Evolutionary conservation across 2,797 vertebrate genomes (phyloP).

Genomic region (Poeciliopsis infans): DNA sequence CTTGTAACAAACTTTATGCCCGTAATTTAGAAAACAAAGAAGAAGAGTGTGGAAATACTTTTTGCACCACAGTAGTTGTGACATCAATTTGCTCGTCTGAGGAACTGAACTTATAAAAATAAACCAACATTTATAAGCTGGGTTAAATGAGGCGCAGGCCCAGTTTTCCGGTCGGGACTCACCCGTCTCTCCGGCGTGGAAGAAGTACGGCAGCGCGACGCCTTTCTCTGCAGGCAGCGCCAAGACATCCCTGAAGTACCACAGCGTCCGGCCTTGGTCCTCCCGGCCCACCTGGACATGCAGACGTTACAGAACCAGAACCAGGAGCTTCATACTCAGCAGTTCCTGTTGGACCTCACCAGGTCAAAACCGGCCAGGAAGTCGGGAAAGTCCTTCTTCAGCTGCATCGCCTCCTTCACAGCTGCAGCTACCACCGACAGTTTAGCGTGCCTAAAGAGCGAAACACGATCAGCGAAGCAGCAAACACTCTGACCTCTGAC

Average conservation of each 20-base stretch:
- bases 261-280: slow-evolving; percentile 86
- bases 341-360: slow-evolving; percentile 74
- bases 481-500: neutral
- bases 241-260: slow-evolving; percentile 86
- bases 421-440: slow-evolving; percentile 68
- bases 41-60: neutral
- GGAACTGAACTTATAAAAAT: neutral
- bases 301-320: neutral
- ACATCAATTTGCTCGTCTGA: too few relatives aligned
- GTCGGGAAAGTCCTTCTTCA: slow-evolving; percentile 83
- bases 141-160: too few relatives aligned
- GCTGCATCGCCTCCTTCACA: slow-evolving; percentile 79
- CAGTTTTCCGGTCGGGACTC: slow-evolving; percentile 43
- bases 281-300: slow-evolving; percentile 85
- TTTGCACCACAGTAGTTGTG: neutral
- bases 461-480: neutral
- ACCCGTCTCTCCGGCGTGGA: slow-evolving; percentile 95
- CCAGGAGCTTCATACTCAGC: neutral
- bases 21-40: neutral
- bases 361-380: slow-evolving; percentile 91
- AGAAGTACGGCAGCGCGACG: slow-evolving; percentile 85
- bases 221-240: slow-evolving; percentile 79
- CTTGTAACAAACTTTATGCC: too few relatives aligned
- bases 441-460: slow-evolving; percentile 76
- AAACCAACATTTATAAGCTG: neutral